phyloP scores from a whole-genome alignment of 2,113 vertebrate species.

The Serilophus lunatus region DNA sequence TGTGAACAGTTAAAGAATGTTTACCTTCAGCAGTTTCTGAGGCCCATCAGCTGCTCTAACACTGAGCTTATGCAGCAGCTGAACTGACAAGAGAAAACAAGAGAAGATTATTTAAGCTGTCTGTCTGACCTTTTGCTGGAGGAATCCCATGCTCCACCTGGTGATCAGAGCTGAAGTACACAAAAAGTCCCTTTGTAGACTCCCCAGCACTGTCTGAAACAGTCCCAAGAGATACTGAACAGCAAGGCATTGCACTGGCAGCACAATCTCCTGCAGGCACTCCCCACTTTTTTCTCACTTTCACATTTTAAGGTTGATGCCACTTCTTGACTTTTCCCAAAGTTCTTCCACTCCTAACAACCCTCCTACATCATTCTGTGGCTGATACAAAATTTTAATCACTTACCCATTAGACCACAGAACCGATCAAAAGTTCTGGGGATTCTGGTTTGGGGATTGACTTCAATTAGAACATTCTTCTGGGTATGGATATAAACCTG shows the following conservation, averaged over 20 bases:
- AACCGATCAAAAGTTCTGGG: slow-evolving; percentile 94
- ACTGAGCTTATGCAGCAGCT: slow-evolving; percentile 94
- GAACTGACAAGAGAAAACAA: slow-evolving; percentile 74
- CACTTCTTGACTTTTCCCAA: not conserved
- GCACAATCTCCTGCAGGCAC: not conserved
- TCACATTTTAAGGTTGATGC: not conserved
- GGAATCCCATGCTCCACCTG: not conserved
- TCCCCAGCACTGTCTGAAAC: not conserved
- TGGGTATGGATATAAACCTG: slow-evolving; percentile 96
- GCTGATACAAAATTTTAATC: too few relatives aligned
- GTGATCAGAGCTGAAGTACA: not conserved
- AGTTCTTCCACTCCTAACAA: too few relatives aligned
- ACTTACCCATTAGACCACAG: slow-evolving; percentile 96
- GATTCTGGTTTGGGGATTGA: slow-evolving; percentile 96
- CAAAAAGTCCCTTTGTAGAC: not conserved
- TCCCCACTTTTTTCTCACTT: not conserved
- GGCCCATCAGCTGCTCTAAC: slow-evolving; percentile 94
- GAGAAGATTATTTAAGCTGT: not conserved
- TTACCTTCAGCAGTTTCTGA: slow-evolving; percentile 88
- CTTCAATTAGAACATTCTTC: slow-evolving; percentile 91
- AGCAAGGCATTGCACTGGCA: not conserved
- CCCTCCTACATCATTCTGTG: not conserved
- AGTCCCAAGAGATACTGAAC: not conserved
- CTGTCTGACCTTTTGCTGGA: not conserved
- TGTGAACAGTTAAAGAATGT: not conserved